phyloP scores from a whole-genome alignment of 2,113 vertebrate genomes.

The Sapayoa aenigma region DNA sequence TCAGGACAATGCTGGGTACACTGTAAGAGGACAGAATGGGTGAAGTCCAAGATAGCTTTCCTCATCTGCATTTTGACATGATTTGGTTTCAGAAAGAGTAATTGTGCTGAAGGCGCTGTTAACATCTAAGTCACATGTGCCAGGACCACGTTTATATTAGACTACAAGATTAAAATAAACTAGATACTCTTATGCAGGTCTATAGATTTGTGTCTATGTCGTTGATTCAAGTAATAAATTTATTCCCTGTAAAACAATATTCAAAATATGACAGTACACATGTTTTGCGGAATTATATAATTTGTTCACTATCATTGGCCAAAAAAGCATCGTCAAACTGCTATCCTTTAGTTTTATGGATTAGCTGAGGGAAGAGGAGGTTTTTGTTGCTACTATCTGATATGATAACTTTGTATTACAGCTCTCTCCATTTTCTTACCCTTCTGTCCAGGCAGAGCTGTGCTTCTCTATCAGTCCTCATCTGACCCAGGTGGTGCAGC shows the following conservation, averaged over 20 bases:
- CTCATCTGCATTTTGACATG: not conserved
- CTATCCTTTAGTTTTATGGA: not conserved
- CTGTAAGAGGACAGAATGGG: not conserved
- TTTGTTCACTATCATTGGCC: not conserved
- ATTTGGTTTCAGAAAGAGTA: not conserved
- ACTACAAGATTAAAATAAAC: not conserved
- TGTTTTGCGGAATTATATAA: not conserved
- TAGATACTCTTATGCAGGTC: not conserved
- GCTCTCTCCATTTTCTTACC: not conserved
- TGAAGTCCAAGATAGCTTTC: not conserved
- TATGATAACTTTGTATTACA: not conserved
- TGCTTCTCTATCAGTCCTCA: not conserved
- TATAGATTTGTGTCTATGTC: not conserved
- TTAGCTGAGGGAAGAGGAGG: not conserved
- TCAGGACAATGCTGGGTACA: not conserved
- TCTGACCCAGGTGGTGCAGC: not conserved
- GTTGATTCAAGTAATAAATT: not conserved
- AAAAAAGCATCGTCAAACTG: not conserved
- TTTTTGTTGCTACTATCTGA: not conserved
- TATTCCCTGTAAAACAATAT: not conserved
- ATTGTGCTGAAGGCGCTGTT: not conserved
- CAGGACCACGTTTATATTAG: not conserved
- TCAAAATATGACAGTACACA: not conserved
- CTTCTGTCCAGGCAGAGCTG: not conserved
- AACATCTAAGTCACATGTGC: not conserved